phyloP scores from a whole-genome alignment of 2,888 invertebrate genomes.

The Ophonus ardosiacus region DNA sequence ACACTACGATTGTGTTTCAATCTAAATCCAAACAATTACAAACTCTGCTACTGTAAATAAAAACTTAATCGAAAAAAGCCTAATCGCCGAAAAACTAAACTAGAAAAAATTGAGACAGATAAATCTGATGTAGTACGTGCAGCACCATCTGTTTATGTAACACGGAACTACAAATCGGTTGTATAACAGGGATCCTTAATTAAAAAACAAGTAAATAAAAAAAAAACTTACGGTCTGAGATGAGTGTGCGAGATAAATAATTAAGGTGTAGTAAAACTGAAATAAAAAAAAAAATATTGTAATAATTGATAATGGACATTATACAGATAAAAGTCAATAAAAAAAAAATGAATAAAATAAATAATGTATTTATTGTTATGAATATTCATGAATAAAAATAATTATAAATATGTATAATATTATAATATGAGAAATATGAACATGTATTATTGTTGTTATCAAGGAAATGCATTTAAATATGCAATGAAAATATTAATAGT shows the following conservation, averaged over 20 bases:
- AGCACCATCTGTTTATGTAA: constrained; percentile 34
- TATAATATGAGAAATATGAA: background rate
- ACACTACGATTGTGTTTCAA: background rate
- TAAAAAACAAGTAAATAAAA: constrained; percentile 25
- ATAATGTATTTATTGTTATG: background rate
- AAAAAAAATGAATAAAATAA: background rate
- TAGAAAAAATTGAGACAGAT: background rate
- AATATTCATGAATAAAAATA: background rate
- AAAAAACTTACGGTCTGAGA: constrained; percentile 37
- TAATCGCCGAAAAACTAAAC: background rate
- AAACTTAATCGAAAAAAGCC: constrained; percentile 37
- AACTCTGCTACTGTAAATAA: constrained; percentile 25
- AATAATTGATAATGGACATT: no score
- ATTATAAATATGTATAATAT: constrained; percentile 20
- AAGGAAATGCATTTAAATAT: background rate
- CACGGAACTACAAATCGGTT: background rate
- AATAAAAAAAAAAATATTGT: background rate
- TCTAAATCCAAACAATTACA: constrained; percentile 30
- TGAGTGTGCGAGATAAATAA: background rate
- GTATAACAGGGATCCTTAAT: background rate
- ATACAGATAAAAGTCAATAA: background rate
- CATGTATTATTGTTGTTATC: background rate
- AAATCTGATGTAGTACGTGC: background rate
- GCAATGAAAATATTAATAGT: constrained; percentile 9
- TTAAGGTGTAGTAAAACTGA: constrained; percentile 35